Evolutionary conservation across 37 sponge, comb jelly and placozoan genomes (phyloP), one percentile per base, ranked within the genome.

Genomic region (Amphimedon queenslandica): DNA sequence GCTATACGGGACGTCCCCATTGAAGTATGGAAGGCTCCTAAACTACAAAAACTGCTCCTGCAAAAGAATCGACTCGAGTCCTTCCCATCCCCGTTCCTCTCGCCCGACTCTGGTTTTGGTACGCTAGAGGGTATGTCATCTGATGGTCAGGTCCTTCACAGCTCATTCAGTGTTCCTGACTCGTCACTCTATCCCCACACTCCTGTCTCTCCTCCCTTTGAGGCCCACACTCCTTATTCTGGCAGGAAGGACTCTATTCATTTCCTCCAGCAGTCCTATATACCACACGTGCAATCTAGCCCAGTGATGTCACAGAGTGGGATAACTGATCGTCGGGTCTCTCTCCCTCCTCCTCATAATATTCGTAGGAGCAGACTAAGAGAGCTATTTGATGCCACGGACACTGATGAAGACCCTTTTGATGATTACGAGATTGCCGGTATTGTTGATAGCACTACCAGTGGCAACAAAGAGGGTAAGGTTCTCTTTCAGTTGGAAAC

Each of bases 11-110:
- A 71, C 5, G 68, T 93, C 4, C 80, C 89, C 18, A 23, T 78
- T 0, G 58, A 55, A 18, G 77, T 93, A 64, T 93, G 94, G 94
- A 77, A 24, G 0, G 74, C 87, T 0, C 86, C 82, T 4, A 75
- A 67, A 38, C 75, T 93, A 53, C 30, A 57, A 40, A 57, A 61
- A 55, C 42, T 93, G 23, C 67, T 63, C 51, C 72, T 89, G 25
- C 40, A 55, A 32, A 55, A 74, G n/a, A 93, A 93, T 76, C 21
- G 25, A 13, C 69, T 93, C 18, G 58, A 64, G 28, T 64, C 67
- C 18, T 74, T 81, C 29, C 94, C 87, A 8, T 55, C 66, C 28
- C 58, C 75, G 13, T 8, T 47, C 8, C 13, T 13, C 53, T 47
- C 8, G 8, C 8, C 13, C 8, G 53, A 47, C 53, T 47, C 53